Base-by-base conservation (phyloP, 2,797 vertebrate genomes). In the Smutsia temminckii region DNA sequence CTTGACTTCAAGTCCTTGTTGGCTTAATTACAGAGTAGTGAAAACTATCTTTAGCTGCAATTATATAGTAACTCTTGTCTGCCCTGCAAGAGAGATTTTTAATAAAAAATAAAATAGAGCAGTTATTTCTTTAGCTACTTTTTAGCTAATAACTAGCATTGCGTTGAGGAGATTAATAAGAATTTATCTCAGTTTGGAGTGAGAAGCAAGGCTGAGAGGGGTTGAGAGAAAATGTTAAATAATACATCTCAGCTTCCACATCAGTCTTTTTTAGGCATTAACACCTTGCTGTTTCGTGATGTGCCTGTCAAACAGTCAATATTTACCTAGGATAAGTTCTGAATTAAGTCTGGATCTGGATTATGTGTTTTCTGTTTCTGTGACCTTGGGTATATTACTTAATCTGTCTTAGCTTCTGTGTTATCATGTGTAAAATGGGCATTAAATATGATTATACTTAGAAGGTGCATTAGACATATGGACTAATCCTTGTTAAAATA, bases 1-100 rank as follows among this genome's bases (percentile, higher is more conserved):
- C 71, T 96, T 84, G 85, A 83, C 77, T 93, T 77, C 29, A 77
- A 68, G 59, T 59, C 37, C 40, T 78, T 14, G 8, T 80, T 95
- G 61, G 49, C 29, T 86, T 84, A 93, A 77, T 90, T 85, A 61
- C 4, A 27, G 29, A 83, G 11, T 46, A 79, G 12, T 64, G 23
- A 16, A 86, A 91, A 74, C 69, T 74, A 34, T 63, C 27, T 16
- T 92, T 90, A 87, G 27, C 34, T 85, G 27, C 53, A 95, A 92
- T 85, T 83, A 63, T 25, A 91, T 17, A 49, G 17, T 42, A 57
- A 51, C 21, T 77, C 61, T 85, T 63, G 6, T 79, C 68, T 84
- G 34, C 17, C 42, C 34, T 87, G 29, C 7, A 34, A 86, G 57
- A 94, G 4, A n/a, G 3, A 2, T 72, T 91, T 81, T 75, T 59